Conservation (phyloP, 2,888 invertebrate genomes). For the Orthosia gracilis region DNA sequence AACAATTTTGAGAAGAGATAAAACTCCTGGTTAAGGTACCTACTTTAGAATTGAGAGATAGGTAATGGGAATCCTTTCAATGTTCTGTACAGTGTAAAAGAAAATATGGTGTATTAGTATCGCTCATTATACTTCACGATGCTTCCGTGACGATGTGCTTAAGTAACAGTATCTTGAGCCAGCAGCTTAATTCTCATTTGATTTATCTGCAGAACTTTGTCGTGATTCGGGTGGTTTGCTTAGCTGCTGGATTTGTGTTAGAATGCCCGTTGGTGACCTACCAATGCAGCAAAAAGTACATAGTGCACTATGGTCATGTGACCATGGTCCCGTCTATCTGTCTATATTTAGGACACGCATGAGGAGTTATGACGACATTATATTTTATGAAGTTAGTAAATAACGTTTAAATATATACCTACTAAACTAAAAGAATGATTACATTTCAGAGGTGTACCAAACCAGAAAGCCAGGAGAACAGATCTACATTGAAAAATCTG, state of each 20-base stretch:
- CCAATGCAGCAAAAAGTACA: background rate
- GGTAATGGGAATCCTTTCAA: background rate
- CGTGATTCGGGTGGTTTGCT: background rate
- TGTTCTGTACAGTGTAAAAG: background rate
- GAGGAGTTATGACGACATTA: background rate
- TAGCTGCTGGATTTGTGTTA: background rate
- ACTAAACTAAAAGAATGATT: background rate
- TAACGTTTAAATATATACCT: background rate
- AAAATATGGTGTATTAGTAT: background rate
- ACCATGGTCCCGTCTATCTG: too few species aligned
- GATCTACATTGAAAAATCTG: slow-evolving; percentile 77
- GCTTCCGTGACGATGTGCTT: too few species aligned
- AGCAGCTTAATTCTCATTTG: background rate
- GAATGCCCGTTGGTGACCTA: background rate
- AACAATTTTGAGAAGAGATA: background rate
- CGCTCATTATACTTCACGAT: too few species aligned
- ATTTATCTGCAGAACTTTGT: background rate
- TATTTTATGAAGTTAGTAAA: background rate
- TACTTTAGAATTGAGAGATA: background rate
- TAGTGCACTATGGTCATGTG: too few species aligned
- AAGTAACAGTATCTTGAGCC: background rate
- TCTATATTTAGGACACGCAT: background rate
- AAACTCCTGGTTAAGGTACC: background rate
- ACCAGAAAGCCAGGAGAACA: slow-evolving; percentile 76
- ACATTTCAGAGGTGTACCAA: slow-evolving; percentile 81